phyloP scores from a whole-genome alignment of 2,888 invertebrate genomes.

The Steinernema scapterisci region DNA sequence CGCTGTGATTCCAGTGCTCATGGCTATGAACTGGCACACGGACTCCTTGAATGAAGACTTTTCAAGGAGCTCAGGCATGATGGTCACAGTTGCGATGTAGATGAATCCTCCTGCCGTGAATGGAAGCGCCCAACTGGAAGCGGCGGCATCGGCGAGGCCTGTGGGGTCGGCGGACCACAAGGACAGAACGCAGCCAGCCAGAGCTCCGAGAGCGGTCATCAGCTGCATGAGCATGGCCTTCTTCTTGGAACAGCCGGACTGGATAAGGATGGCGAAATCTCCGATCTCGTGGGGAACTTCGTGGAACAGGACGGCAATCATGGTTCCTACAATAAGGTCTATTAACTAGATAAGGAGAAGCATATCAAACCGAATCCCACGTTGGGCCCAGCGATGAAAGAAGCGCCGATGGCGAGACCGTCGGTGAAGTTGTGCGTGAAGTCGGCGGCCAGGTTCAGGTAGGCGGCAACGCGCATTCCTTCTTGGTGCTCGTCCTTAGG shows the following conservation, averaged over 20 bases:
- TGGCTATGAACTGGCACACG: constrained; percentile 59
- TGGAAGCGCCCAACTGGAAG: constrained; percentile 87
- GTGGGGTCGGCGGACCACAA: constrained; percentile 59
- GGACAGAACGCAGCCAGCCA: constrained; percentile 76
- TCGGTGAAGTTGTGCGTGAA: constrained; percentile 99
- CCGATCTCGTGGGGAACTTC: constrained; percentile 99
- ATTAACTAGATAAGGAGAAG: not conserved
- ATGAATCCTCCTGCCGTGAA: constrained; percentile 84
- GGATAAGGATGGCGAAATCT: constrained; percentile 96
- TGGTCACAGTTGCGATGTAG: constrained; percentile 97
- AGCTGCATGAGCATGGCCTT: constrained; percentile 95
- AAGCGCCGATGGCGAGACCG: constrained; percentile 97
- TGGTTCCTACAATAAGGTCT: constrained; percentile 76
- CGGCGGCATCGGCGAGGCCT: constrained; percentile 70
- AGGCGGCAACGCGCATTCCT: constrained; percentile 79
- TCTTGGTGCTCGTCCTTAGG: constrained; percentile 16
- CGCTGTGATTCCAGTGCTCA: constrained; percentile 59
- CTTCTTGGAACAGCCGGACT: constrained; percentile 88
- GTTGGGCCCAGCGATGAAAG: constrained; percentile 70
- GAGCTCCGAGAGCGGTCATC: constrained; percentile 89
- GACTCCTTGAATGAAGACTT: constrained; percentile 71
- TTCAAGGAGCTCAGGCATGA: constrained; percentile 92
- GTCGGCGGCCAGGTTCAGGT: constrained; percentile 95
- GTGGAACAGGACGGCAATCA: constrained; percentile 91
- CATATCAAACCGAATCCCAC: constrained; percentile 55